Evolutionary conservation across 2,888 invertebrate genomes (phyloP).

Genomic region (Brachylomia viminalis): DNA sequence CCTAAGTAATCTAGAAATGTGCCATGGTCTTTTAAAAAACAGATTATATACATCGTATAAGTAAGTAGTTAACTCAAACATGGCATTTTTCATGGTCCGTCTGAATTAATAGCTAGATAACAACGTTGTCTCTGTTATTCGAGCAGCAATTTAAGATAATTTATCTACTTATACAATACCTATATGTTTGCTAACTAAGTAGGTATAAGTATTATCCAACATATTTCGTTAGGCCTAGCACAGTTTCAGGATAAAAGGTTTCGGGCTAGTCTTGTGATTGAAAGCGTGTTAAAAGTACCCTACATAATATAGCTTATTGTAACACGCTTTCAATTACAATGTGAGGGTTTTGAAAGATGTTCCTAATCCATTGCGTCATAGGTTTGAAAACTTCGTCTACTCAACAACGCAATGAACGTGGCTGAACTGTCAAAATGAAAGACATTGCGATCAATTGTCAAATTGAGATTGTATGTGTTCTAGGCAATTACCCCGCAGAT

Average conservation of each 20-base stretch:
- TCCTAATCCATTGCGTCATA: neutral
- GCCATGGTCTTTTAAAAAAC: conserved; percentile 32
- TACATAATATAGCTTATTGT: too few species aligned
- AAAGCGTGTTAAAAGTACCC: too few species aligned
- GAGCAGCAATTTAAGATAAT: conserved; percentile 30
- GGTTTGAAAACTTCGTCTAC: neutral
- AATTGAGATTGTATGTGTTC: neutral
- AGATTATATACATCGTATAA: conserved; percentile 1
- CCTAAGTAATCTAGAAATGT: conserved; percentile 30
- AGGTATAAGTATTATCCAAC: neutral
- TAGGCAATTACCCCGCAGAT: too few species aligned
- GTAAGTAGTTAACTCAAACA: conserved; percentile 5
- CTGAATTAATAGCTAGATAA: conserved; percentile 10
- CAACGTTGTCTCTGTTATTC: conserved; percentile 2
- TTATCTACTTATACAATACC: neutral
- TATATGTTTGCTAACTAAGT: neutral
- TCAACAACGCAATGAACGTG: neutral
- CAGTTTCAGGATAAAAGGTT: neutral
- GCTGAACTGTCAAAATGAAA: neutral
- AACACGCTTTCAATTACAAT: too few species aligned
- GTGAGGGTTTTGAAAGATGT: neutral
- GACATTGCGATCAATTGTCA: neutral
- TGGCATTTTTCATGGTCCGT: neutral
- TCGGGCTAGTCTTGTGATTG: too few species aligned
- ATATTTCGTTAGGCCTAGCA: neutral